Evolutionary conservation across 1,140 invertebrate genomes (phyloP).

Genomic region (Tigriopus japonicus): DNA sequence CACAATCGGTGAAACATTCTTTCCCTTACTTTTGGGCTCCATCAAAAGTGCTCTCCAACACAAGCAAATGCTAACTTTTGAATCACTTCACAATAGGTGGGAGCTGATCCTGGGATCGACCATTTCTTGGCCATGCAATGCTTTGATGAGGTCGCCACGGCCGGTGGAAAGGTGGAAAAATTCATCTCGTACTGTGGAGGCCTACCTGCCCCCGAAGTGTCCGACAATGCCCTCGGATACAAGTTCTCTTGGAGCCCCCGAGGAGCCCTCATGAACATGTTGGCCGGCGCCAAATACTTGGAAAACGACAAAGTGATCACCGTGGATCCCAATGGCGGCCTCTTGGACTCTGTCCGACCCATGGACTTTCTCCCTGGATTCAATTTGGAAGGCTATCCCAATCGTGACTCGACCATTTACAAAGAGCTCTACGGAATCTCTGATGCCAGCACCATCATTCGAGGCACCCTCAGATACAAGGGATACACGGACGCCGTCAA

Average conservation of each 20-base stretch:
- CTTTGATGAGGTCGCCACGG: slow-evolving; percentile 68
- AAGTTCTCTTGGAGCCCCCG: slow-evolving; percentile 96
- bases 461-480: slow-evolving; percentile 76
- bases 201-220: slow-evolving; percentile 81
- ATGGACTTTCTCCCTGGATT: slow-evolving; percentile 90
- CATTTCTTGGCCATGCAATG: slow-evolving; percentile 92
- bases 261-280: slow-evolving; percentile 70
- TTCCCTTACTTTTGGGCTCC: too few species aligned
- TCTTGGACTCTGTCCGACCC: slow-evolving; percentile 54
- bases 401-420: slow-evolving; percentile 85
- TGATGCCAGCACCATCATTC: slow-evolving; percentile 65
- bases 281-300: slow-evolving; percentile 40
- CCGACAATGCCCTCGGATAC: slow-evolving; percentile 80
- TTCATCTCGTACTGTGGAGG: slow-evolving; percentile 95
- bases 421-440: slow-evolving; percentile 62
- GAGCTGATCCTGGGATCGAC: slow-evolving; percentile 88
- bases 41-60: too few species aligned
- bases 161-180: slow-evolving; percentile 64
- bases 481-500: slow-evolving; percentile 75
- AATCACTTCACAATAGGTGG: too few species aligned
- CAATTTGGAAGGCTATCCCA: slow-evolving; percentile 70
- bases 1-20: too few species aligned
- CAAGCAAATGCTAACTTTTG: too few species aligned
- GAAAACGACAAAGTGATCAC: slow-evolving; percentile 68
- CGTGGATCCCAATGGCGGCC: slow-evolving; percentile 63